A percentile compares a stretch with the other conserved stretches of the same genome.
phyloP scores from a whole-genome alignment of 2,113 vertebrate genomes.

The Agelaius tricolor region DNA sequence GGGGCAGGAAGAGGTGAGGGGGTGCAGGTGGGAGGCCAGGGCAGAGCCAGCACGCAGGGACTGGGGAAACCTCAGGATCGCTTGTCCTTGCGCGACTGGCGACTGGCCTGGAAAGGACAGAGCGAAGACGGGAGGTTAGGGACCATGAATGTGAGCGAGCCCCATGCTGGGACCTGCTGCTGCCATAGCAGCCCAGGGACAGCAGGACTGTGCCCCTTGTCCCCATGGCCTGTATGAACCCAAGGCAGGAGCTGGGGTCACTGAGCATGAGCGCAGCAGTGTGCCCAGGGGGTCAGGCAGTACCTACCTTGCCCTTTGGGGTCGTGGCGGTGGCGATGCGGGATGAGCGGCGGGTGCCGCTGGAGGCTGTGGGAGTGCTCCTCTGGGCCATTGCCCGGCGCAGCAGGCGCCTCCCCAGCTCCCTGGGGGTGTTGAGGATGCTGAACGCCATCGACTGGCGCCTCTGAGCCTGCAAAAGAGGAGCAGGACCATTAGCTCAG shows the following conservation, averaged over 20 bases:
- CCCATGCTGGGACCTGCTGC: not conserved
- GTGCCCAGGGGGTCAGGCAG: not conserved
- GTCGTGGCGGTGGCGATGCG: conserved; percentile 54
- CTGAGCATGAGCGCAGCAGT: not conserved
- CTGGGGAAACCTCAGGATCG: not conserved
- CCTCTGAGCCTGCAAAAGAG: conserved; percentile 46
- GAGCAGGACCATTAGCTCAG: rapidly evolving
- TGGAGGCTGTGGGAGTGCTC: conserved; percentile 61
- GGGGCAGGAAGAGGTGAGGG: not conserved
- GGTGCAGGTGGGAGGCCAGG: not conserved
- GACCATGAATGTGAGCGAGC: rapidly evolving
- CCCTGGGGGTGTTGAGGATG: conserved; percentile 87
- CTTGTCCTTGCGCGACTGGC: not conserved
- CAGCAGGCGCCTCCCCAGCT: conserved; percentile 76
- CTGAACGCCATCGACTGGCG: conserved; percentile 83
- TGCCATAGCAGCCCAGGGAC: not conserved
- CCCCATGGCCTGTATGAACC: not conserved
- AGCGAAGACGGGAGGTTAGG: rapidly evolving
- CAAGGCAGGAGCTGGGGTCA: not conserved
- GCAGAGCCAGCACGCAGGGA: not conserved
- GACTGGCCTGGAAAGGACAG: not conserved
- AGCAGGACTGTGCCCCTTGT: not conserved
- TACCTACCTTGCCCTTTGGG: conserved; percentile 41
- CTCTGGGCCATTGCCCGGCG: conserved; percentile 79
- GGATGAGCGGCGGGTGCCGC: conserved; percentile 59